Evolutionary conservation across 2,888 invertebrate species (phyloP), one percentile per base, ranked within the genome.

Genomic region (Lochmaea capreae): DNA sequence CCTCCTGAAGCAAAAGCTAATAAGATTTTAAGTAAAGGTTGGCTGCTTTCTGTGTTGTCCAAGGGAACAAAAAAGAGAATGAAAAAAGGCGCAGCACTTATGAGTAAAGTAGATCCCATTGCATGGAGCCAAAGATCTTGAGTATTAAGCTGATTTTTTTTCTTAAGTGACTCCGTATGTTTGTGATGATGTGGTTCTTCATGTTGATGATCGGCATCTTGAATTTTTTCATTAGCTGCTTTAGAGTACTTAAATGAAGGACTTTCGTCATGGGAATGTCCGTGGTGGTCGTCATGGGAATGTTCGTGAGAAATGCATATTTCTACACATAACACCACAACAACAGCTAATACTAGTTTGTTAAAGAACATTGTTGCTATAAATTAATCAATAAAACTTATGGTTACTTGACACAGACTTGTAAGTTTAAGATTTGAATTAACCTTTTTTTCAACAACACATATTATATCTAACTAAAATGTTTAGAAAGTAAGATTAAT

Each of bases 1-100:
- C 99, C 97, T 59, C 98, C 97, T 1, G 97, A 97, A 0, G 97
- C 98, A 88, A 98, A 98, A 16, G 97, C 96, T 62, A 98, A 87
- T 65, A 98, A 89, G 74, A 98, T 91, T 88, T 98, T 99, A 9
- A 99, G 88, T 54, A 97, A 88, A 1, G 97, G 94, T 86, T 95
- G 92, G 86, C 95, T 94, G 82, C 95, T 93, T 71, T 93, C 91
- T 42, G 92, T 92, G 77, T 94, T 95, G 83, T 98, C 96, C 71
- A 99, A 89, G 0, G 98, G 98, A 81, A 99, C 97, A 76, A 97
- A 91, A 84, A 97, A 95, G 8, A 99, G 89, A 78, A 99, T 93
- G 61, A 99, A 89, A 85, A 97, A 97, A 0, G 99, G 99, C 6
- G 97, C 97, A 70, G 96, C 93, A 86, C 98, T 98, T 84, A 99